Conservation (phyloP, 2,797 vertebrate genomes). For the Buceros bicornis region DNA sequence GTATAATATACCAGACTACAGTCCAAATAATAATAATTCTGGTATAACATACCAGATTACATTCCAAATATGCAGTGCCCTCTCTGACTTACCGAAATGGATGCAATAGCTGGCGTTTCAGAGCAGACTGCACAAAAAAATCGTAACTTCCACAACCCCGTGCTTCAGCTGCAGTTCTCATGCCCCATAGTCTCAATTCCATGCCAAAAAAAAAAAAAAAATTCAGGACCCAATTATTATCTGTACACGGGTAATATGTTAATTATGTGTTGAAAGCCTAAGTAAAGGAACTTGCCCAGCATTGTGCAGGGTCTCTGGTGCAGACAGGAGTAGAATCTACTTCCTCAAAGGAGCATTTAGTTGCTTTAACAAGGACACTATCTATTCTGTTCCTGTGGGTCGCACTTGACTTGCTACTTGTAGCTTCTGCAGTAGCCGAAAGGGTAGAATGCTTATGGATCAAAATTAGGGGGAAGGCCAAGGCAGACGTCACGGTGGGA, state of each 20-base stretch:
- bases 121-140: neutral
- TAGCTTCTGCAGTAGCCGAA: neutral
- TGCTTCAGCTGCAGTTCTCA: neutral
- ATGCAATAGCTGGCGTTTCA: neutral
- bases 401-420: neutral
- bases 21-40: neutral
- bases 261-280: neutral
- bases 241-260: neutral
- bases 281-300: neutral
- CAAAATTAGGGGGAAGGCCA: too few relatives aligned
- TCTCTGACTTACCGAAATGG: neutral
- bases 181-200: neutral
- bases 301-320: neutral
- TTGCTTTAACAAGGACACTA: neutral
- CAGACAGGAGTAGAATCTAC: neutral
- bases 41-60: neutral
- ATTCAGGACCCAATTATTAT: neutral
- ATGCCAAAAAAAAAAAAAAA: neutral
- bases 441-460: too few relatives aligned
- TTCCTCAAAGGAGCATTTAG: neutral
- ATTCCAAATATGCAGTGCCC: neutral
- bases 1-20: neutral
- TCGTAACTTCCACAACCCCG: neutral
- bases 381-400: neutral
- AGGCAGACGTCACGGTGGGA: too few relatives aligned